Conservation (phyloP, 1,140 invertebrate genomes). For the Danaus melanippus region DNA sequence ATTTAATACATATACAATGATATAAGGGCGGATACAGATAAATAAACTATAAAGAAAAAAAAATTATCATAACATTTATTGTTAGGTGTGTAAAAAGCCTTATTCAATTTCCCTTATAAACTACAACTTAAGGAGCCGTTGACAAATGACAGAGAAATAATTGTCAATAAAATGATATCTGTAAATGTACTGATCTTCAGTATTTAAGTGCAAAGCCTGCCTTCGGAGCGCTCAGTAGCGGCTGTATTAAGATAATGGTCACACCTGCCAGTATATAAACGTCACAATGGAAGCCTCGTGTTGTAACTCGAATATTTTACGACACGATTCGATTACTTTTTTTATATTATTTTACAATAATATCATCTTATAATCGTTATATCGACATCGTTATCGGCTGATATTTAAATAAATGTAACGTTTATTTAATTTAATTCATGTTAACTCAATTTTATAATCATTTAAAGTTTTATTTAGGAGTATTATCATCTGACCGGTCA, state of each 20-base stretch:
- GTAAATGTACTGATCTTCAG: constrained; percentile 31
- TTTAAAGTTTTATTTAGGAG: too few species aligned
- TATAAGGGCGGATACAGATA: too few species aligned
- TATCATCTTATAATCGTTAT: too few species aligned
- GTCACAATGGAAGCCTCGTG: constrained; percentile 42
- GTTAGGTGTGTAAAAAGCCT: constrained; percentile 1
- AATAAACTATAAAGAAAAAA: too few species aligned
- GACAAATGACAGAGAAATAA: constrained; percentile 16
- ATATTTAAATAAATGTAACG: too few species aligned
- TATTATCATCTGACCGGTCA: too few species aligned
- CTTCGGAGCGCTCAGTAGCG: constrained; percentile 50
- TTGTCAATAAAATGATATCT: constrained; percentile 15
- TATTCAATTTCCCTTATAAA: constrained; percentile 11
- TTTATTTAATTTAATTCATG: too few species aligned
- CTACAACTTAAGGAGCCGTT: constrained; percentile 11
- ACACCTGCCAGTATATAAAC: constrained; percentile 59
- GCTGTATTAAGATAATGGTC: constrained; percentile 67
- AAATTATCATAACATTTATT: too few species aligned
- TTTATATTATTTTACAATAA: background rate
- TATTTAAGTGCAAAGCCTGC: constrained; percentile 40
- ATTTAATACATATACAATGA: too few species aligned
- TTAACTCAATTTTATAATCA: too few species aligned
- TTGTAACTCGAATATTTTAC: constrained; percentile 54
- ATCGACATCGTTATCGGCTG: too few species aligned
- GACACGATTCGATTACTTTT: constrained; percentile 26